These are phyloP conservation scores for Fundulus diaphanus DNA, from an alignment of 2,797 vertebrate genomes.

Conservation along the genomic window DNA sequence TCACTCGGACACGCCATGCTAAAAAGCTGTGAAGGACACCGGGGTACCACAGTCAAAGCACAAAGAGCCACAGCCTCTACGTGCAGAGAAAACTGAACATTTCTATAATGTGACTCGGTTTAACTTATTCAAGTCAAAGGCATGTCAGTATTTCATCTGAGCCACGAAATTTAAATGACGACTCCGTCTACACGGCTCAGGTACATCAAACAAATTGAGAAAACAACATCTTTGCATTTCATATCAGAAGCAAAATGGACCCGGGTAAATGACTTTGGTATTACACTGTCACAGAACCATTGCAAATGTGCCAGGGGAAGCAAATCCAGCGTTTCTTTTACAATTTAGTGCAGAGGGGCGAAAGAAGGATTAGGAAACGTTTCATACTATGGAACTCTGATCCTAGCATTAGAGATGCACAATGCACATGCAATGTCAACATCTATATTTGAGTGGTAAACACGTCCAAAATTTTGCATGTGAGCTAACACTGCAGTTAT, in stretches of 20 bases:
- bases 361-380: slow-evolving; percentile 62
- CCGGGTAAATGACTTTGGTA: slow-evolving; percentile 62
- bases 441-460: slow-evolving; percentile 62
- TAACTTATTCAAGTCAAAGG: slow-evolving; percentile 48
- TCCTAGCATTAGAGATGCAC: slow-evolving; percentile 46
- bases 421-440: slow-evolving; percentile 60
- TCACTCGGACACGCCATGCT: slow-evolving; percentile 3
- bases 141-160: slow-evolving; percentile 46
- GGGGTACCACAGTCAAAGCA: slow-evolving; percentile 3
- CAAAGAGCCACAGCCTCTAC: slow-evolving; percentile 13
- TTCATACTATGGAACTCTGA: slow-evolving; percentile 63
- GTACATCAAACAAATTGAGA: slow-evolving; percentile 55
- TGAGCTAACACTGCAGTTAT: slow-evolving; percentile 17
- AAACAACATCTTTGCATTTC: slow-evolving; percentile 50
- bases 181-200: slow-evolving; percentile 32
- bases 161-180: slow-evolving; percentile 32
- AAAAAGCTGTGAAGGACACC: neutral
- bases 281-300: slow-evolving; percentile 62
- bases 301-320: slow-evolving; percentile 67
- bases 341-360: slow-evolving; percentile 50
- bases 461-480: slow-evolving; percentile 47
- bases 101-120: slow-evolving; percentile 41
- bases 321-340: slow-evolving; percentile 68
- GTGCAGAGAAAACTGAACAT: slow-evolving; percentile 13
- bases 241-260: slow-evolving; percentile 48